Evolutionary conservation across 2,888 invertebrate species (phyloP), one percentile per base, ranked within the genome.

Genomic region (Ophioninae sp.): DNA sequence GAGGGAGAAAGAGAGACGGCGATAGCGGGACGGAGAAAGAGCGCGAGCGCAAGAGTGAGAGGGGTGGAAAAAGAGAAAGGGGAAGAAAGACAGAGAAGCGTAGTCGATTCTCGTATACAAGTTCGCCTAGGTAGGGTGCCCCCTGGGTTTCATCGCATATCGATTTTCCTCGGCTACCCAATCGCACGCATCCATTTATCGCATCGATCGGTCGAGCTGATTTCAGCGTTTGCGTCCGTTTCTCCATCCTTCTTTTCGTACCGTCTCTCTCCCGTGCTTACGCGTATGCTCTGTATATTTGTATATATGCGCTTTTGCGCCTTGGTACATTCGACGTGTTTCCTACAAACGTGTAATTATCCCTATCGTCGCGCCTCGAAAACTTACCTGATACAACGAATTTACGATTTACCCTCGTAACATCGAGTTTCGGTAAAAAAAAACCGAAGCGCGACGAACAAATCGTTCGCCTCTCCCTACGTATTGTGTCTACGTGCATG

Each of bases 181-280:
- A 95, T 95, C 95, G 95, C 95, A 95, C 94, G 94, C 95, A 95
- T 95, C 95, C 95, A 95, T 96, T 95, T 96, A 96, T 96, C 95
- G 94, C 95, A 96, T 96, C 95, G 96, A 96, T 95, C 94, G 94
- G 90, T 89, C 89, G 91, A 91, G 91, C 92, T 91, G 91, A 92
- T 92, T 92, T 91, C 90, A 90, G 91, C 91, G 89, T 91, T 90
- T 91, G 91, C 92, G 91, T 90, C 83, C 82, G 83, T 84, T 72
- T 77, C 57, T 85, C 83, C 75, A 30, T 83, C 72, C 67, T 78
- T 67, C 23, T 68, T 61, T 61, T 69, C 61, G n/a, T n/a, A 20
- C 30, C 68, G 59, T 23, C 20, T 21, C 57, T 21, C 41, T 20
- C 59, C 10, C 13, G 13, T 17, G 41, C 8, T 3, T 8, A 5